Base-by-base conservation (phyloP, 2,797 vertebrate genomes). In the Hephaestus fuliginosus region DNA sequence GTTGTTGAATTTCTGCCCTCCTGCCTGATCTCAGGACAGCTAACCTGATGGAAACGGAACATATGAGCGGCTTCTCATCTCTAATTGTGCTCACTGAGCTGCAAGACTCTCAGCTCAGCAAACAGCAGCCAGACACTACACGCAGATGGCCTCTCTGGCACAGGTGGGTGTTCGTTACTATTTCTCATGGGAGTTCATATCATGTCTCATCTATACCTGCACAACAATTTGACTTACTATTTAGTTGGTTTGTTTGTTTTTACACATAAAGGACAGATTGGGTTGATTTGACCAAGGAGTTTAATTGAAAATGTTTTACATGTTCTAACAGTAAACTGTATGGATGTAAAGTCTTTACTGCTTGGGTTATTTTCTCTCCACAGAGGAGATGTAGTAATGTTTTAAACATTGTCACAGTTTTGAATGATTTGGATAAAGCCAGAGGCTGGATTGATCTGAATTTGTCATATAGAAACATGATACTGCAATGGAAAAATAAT, bases 1-100 rank as follows among this genome's bases (percentile, higher is more conserved):
- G 57, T 62, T 44, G 63, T 70, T 63, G 20, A 44, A 77, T 86
- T 83, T 81, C 62, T 76, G 66, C 76, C 44, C 61, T 17, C 28
- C 55, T 74, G 75, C 80, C 71, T 61, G 80, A 79, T 89, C 68
- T 85, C 39, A 70, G 70, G 51, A 78, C 69, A 73, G 83, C 85
- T 76, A 81, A 79, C 76, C 78, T 61, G 74, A 81, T n/a, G 84
- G 86, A 93, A 94, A 90, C 15, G 81, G 51, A 72, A 39, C 67
- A 52, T 58, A 43, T 17, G 53, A 85, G 67, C 81, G 80, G 69
- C 64, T 74, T 75, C 41, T 79, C 7, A 12, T 67, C 74, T 70
- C 51, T 88, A 85, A 90, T 89, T 87, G 91, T 88, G 90, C 85
- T 88, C 80, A 86, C 15, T 88, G 88, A 89, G 62, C 80, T 62